These are phyloP conservation scores for Caloenas nicobarica DNA, from an alignment of 2,113 vertebrate species.

Conservation along the genomic window DNA sequence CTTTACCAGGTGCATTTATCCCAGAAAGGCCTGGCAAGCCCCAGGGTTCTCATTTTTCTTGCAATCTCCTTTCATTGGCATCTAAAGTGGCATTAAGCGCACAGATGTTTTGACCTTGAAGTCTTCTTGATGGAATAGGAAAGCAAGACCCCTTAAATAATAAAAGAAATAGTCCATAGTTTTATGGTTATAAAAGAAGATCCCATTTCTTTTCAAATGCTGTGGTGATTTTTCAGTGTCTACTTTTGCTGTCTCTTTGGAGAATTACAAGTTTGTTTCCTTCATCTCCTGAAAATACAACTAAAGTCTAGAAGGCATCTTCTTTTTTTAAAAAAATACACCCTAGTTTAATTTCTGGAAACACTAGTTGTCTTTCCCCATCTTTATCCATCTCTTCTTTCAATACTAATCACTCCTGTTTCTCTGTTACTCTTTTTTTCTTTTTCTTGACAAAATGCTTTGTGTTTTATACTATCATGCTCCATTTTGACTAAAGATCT, in stretches of 20 bases:
- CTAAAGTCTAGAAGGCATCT: background rate
- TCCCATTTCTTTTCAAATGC: constrained; percentile 17
- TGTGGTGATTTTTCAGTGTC: constrained; percentile 31
- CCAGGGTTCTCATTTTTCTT: constrained; percentile 56
- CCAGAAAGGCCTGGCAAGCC: constrained; percentile 35
- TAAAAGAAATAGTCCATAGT: constrained; percentile 16
- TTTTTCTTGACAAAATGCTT: background rate
- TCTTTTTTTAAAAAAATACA: background rate
- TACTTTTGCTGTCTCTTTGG: background rate
- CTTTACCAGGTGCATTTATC: constrained; percentile 24
- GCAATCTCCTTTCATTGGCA: constrained; percentile 51
- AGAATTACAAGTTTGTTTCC: background rate
- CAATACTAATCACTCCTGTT: background rate
- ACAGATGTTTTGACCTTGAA: constrained; percentile 54
- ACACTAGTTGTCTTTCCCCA: background rate
- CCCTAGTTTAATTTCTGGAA: background rate
- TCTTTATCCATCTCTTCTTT: background rate
- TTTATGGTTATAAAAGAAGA: constrained; percentile 38
- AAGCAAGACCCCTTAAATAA: constrained; percentile 48
- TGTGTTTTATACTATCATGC: background rate
- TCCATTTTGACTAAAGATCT: background rate
- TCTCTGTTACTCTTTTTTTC: background rate
- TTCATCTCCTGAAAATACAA: background rate
- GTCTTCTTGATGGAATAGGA: background rate
- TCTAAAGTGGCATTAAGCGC: constrained; percentile 29